A percentile compares a stretch with the other conserved stretches of the same genome.
phyloP scores from a whole-genome alignment of 1,140 invertebrate genomes.

The Antheraea mylitta region DNA sequence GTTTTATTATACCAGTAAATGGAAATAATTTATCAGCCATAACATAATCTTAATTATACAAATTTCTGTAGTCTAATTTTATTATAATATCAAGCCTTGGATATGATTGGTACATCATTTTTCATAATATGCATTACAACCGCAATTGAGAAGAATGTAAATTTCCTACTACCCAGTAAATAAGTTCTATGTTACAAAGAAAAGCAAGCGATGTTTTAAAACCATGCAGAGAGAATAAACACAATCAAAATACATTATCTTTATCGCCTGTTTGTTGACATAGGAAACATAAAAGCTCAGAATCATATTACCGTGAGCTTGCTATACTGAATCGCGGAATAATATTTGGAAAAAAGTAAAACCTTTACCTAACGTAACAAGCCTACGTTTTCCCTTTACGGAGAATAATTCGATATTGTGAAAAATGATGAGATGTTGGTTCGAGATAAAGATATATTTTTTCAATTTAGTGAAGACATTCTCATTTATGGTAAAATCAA shows the following conservation, averaged over 20 bases:
- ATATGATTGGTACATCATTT: no score
- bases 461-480: not conserved
- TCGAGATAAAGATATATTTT: not conserved
- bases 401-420: not conserved
- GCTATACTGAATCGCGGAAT: not conserved
- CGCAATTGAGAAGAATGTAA: not conserved
- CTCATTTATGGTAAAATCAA: not conserved
- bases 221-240: not conserved
- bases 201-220: not conserved
- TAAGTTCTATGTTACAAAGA: not conserved
- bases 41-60: no score
- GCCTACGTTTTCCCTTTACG: not conserved
- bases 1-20: no score
- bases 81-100: no score
- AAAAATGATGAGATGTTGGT: not conserved
- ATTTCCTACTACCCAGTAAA: not conserved
- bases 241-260: not conserved
- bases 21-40: no score
- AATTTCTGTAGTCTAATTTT: no score
- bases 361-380: not conserved
- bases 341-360: not conserved
- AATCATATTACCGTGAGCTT: slow-evolving; percentile 4
- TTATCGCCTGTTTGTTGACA: not conserved
- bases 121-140: no score
- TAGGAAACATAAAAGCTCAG: not conserved